Evolutionary conservation across 2,797 vertebrate species (phyloP).

Genomic region (Sorex maritimensis): DNA sequence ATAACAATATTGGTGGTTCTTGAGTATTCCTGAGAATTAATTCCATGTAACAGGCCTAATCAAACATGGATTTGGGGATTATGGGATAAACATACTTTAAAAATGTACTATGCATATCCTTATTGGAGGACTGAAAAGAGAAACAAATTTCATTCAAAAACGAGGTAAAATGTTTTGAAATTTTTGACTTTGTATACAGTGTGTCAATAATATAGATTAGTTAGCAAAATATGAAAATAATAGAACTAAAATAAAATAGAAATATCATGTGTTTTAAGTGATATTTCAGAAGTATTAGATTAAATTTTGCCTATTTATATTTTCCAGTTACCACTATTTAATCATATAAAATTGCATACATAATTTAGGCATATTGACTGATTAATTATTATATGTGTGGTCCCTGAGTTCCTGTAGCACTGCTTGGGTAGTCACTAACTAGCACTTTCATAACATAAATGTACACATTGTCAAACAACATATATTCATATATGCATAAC

Average conservation of each 20-base stretch:
- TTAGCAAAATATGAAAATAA: neutral
- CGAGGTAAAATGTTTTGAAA: neutral
- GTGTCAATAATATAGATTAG: neutral
- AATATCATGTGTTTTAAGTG: neutral
- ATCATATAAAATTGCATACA: neutral
- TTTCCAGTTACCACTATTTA: neutral
- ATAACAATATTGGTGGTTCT: neutral
- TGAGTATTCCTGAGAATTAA: neutral
- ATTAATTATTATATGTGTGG: too few species aligned
- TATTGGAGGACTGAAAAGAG: neutral
- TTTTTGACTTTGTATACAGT: neutral
- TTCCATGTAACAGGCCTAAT: neutral
- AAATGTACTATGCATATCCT: neutral
- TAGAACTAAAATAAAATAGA: neutral
- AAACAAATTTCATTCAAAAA: neutral
- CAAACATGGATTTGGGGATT: neutral
- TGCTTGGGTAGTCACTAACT: too few species aligned
- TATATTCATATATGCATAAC: too few species aligned
- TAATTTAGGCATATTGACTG: too few species aligned
- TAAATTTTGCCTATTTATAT: neutral
- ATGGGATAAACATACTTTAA: neutral
- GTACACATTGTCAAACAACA: too few species aligned
- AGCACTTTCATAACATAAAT: too few species aligned
- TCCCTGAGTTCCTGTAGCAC: too few species aligned
- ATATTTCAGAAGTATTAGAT: slow-evolving; percentile 25